These are phyloP conservation scores for Nineta flava DNA, from an alignment of 2,888 invertebrate species.

Conservation along the genomic window DNA sequence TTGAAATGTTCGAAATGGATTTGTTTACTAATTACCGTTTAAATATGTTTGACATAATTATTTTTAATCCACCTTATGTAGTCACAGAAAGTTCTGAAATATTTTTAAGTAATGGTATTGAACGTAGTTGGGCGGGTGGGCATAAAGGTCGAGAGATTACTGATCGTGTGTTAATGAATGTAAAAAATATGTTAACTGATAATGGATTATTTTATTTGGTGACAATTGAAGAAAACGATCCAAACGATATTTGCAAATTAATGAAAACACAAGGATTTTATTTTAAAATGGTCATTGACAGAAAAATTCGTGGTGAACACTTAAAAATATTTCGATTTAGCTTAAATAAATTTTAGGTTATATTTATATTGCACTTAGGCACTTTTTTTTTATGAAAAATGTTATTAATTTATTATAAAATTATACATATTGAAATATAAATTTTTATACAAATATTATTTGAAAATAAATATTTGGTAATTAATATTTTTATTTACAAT, in stretches of 20 bases:
- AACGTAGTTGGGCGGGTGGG: slow-evolving; percentile 69
- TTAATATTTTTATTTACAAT: not conserved
- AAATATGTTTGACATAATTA: slow-evolving; percentile 61
- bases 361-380: too few relatives aligned
- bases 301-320: slow-evolving; percentile 75
- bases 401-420: not conserved
- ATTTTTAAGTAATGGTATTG: slow-evolving; percentile 29
- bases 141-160: slow-evolving; percentile 58
- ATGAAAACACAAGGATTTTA: slow-evolving; percentile 41
- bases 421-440: not conserved
- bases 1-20: slow-evolving; percentile 52
- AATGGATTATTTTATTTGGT: slow-evolving; percentile 76
- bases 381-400: not conserved
- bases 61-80: slow-evolving; percentile 98
- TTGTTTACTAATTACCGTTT: slow-evolving; percentile 38
- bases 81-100: slow-evolving; percentile 68
- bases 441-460: slow-evolving; percentile 3
- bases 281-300: slow-evolving; percentile 44
- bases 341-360: slow-evolving; percentile 1
- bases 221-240: slow-evolving; percentile 77
- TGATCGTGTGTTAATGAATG: slow-evolving; percentile 49
- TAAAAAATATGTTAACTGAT: slow-evolving; percentile 54
- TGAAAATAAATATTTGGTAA: not conserved
- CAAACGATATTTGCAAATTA: slow-evolving; percentile 45
- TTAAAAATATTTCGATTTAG: slow-evolving; percentile 63